phyloP scores from a whole-genome alignment of 2,113 vertebrate genomes.

The Alligator mississippiensis region DNA sequence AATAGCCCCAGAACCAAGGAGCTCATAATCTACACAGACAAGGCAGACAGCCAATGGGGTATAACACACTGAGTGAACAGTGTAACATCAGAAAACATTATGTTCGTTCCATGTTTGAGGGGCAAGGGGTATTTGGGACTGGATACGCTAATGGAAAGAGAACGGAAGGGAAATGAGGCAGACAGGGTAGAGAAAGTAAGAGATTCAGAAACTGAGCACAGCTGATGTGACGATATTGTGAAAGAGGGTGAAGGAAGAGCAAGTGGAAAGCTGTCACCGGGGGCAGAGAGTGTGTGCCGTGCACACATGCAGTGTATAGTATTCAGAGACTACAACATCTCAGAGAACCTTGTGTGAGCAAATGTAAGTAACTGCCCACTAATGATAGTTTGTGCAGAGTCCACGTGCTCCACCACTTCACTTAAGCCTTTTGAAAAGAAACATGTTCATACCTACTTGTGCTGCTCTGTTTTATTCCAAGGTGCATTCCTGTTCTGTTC shows the following conservation, averaged over 20 bases:
- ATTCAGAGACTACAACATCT: too few species aligned
- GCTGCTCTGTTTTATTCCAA: neutral
- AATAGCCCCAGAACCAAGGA: neutral
- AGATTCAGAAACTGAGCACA: neutral
- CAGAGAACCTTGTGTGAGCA: neutral
- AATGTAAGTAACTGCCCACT: neutral
- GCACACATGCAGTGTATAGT: neutral
- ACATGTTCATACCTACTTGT: neutral
- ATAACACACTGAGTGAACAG: too few species aligned
- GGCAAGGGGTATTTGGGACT: neutral
- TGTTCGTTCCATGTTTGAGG: too few species aligned
- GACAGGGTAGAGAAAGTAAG: neutral
- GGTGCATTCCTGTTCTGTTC: neutral
- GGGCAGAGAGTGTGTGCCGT: neutral
- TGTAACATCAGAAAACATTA: too few species aligned
- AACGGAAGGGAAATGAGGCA: neutral
- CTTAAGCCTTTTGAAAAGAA: neutral
- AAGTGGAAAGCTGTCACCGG: neutral
- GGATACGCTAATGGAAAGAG: neutral
- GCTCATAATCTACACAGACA: accelerated
- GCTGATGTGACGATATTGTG: neutral
- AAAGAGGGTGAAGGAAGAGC: neutral
- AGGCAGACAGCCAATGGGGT: neutral
- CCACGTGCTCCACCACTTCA: neutral
- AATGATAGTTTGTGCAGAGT: neutral